Evolutionary conservation across 2,797 vertebrate species (phyloP).

Genomic region (Vipera latastei): DNA sequence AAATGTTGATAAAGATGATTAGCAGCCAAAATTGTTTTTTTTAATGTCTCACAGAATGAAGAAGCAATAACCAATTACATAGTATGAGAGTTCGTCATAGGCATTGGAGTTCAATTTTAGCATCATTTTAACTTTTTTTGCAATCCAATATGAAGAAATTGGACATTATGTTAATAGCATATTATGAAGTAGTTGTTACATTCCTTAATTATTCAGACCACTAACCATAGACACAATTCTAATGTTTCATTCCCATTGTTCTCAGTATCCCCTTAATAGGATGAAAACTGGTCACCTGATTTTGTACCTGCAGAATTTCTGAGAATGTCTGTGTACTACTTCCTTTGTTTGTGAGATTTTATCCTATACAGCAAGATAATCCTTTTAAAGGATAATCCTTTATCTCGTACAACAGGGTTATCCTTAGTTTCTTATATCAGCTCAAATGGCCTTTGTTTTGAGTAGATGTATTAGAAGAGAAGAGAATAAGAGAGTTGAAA

Average conservation of each 20-base stretch:
- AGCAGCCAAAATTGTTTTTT: slow-evolving; percentile 56
- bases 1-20: slow-evolving; percentile 65
- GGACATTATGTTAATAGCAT: background rate
- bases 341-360: slow-evolving; percentile 52
- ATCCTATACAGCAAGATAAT: slow-evolving; percentile 13
- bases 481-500: background rate
- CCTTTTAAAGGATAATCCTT: slow-evolving; percentile 1
- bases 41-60: slow-evolving; percentile 56
- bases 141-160: background rate
- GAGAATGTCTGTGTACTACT: slow-evolving; percentile 45
- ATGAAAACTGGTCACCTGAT: slow-evolving; percentile 57
- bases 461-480: background rate
- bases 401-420: slow-evolving; percentile 30
- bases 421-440: slow-evolving; percentile 6
- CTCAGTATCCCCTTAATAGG: slow-evolving; percentile 62
- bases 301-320: slow-evolving; percentile 42
- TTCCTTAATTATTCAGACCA: slow-evolving; percentile 66
- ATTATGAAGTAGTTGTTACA: background rate
- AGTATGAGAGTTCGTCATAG: slow-evolving; percentile 59
- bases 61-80: slow-evolving; percentile 55
- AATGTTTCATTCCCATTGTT: slow-evolving; percentile 67
- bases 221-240: slow-evolving; percentile 61
- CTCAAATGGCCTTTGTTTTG: slow-evolving; percentile 32
- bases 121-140: background rate
- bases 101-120: background rate